A percentile compares a stretch with the other conserved stretches of the same genome.
Conservation (phyloP, 2,888 invertebrate species). For the Stenodera caucasica region DNA sequence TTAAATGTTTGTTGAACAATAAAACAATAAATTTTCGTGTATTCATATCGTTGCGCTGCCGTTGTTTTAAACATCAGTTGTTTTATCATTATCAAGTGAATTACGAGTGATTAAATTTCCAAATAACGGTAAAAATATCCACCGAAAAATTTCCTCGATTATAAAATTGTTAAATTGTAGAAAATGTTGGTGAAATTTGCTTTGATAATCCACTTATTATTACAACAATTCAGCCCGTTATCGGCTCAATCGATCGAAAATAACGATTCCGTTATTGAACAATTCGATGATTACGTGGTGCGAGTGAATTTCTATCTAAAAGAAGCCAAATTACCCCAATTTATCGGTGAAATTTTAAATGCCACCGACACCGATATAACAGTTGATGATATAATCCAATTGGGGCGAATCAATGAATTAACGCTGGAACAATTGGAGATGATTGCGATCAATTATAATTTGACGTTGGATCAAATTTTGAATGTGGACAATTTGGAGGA, state of each 20-base stretch:
- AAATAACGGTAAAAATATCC: neutral
- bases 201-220: neutral
- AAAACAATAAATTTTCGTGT: neutral
- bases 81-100: slow-evolving; percentile 3
- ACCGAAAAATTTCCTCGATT: neutral
- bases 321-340: slow-evolving; percentile 6
- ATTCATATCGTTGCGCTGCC: neutral
- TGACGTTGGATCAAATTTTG: slow-evolving; percentile 5
- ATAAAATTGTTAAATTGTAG: neutral
- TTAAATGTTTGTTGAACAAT: slow-evolving; percentile 1
- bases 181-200: neutral
- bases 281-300: neutral
- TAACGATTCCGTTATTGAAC: neutral
- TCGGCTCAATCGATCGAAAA: neutral
- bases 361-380: slow-evolving; percentile 8
- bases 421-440: neutral
- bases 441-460: slow-evolving; percentile 8
- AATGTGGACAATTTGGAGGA: slow-evolving; percentile 18
- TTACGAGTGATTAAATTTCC: neutral
- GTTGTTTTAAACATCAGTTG: neutral
- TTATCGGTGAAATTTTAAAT: slow-evolving; percentile 2
- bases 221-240: neutral
- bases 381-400: slow-evolving; percentile 12
- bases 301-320: slow-evolving; percentile 5
- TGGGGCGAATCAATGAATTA: slow-evolving; percentile 16